Base-by-base conservation (phyloP, 2,113 vertebrate species). In the Propithecus coquereli region DNA sequence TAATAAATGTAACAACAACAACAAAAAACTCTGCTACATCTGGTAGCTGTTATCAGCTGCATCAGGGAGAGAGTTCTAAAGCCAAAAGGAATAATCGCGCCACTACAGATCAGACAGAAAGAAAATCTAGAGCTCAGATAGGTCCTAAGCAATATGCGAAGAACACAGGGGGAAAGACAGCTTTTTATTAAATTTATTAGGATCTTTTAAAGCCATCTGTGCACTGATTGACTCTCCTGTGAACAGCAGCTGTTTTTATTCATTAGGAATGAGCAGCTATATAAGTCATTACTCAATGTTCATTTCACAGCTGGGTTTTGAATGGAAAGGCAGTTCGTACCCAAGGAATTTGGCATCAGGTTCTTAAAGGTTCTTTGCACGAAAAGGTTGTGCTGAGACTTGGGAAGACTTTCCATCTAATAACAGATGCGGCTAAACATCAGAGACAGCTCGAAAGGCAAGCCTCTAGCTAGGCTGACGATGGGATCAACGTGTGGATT, bases 281-380 rank as follows among this genome's bases (percentile, higher is more conserved):
- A 20, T 59, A 70, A 96, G 88, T 63, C 91, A 94, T 96, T 86
- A 95, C 76, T 92, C 94, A 95, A 45, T 81, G 93, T 70, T 84
- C 70, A n/a, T 91, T 66, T 95, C 97, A 84, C 96, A 97, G 91
- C 95, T 97, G 93, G 94, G 54, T 70, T 94, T 84, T 77, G 85
- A 92, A 63, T 76, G n/a, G 70, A 74, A 95, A 92, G 65, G 70
- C 70, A 65, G 61, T 71, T 92, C 59, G 52, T 73, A 80, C 8
- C 76, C 76, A 76, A n/a, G 25, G 63, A 59, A 86, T 61, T 47
- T 96, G 88, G 95, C 90, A 90, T 63, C 63, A 59, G 37, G 59
- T 84, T 37, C 71, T 87, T 90, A 57, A 90, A 96, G 65, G 12
- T 50, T 50, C 80, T 95, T 95, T 90, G 84, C 79, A 54, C 65